Percentiles rank a stretch among this genome's conserved stretches.
phyloP scores from a whole-genome alignment of 2,113 vertebrate genomes.

The Podiceps cristatus region DNA sequence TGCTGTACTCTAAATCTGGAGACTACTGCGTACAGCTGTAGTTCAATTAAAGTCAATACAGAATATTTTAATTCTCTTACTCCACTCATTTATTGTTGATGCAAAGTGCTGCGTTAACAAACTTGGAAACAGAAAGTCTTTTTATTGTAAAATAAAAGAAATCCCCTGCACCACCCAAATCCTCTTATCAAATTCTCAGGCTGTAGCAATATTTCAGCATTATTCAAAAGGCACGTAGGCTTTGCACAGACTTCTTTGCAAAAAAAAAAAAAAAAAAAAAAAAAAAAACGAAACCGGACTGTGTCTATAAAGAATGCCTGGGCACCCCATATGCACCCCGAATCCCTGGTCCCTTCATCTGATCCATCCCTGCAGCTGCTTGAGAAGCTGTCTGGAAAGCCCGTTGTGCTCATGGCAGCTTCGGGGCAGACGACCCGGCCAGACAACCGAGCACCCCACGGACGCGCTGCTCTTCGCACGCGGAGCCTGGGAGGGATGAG shows the following conservation, averaged over 20 bases:
- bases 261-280: too few species aligned
- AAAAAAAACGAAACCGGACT: too few species aligned
- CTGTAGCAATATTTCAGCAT: rapidly evolving
- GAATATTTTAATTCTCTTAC: not conserved
- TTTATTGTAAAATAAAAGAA: not conserved
- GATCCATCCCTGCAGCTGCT: not conserved
- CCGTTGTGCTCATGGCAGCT: not conserved
- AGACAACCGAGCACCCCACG: rapidly evolving
- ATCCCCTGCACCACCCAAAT: not conserved
- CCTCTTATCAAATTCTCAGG: not conserved
- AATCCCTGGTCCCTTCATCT: too few species aligned
- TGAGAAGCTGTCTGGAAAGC: not conserved
- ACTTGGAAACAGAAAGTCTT: not conserved
- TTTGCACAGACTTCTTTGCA: not conserved
- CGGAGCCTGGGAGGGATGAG: not conserved
- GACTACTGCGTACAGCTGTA: not conserved
- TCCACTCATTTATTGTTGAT: rapidly evolving
- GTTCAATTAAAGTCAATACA: not conserved
- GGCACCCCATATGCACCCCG: too few species aligned
- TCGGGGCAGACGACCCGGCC: rapidly evolving
- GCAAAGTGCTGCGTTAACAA: not conserved
- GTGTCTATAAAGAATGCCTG: rapidly evolving
- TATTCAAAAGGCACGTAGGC: not conserved
- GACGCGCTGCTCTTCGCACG: not conserved
- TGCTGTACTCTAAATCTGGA: too few species aligned